These are phyloP conservation scores for Smutsia temminckii DNA, from an alignment of 2,797 vertebrate species.

Conservation along the genomic window DNA sequence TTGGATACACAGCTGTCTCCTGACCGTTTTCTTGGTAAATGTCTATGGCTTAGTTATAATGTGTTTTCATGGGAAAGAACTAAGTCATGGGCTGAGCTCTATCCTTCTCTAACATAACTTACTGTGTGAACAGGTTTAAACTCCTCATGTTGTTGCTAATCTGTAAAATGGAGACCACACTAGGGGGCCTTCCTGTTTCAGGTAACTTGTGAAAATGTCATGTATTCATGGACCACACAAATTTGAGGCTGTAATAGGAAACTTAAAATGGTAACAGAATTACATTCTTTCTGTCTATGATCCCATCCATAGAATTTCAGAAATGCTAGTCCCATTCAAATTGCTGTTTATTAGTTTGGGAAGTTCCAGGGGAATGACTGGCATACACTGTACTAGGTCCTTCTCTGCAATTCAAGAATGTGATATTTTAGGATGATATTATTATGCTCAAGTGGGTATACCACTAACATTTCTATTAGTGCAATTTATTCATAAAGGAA, in stretches of 20 bases:
- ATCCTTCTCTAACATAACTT: not conserved
- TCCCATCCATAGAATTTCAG: not conserved
- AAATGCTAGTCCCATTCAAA: not conserved
- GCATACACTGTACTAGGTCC: not conserved
- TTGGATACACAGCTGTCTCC: not conserved
- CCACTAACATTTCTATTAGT: not conserved
- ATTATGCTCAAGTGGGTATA: not conserved
- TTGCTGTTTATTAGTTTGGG: not conserved
- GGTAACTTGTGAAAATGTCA: not conserved
- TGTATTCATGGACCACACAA: not conserved
- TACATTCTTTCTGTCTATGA: not conserved
- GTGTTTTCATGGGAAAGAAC: not conserved
- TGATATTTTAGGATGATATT: not conserved
- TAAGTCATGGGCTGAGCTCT: not conserved
- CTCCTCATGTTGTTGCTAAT: not conserved
- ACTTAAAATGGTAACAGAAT: not conserved
- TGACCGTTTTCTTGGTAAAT: not conserved
- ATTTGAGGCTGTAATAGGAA: not conserved
- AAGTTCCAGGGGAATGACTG: not conserved
- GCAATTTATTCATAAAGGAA: not conserved
- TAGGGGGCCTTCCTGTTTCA: not conserved
- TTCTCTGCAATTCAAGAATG: not conserved
- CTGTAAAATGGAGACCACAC: not conserved
- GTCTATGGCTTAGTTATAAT: not conserved
- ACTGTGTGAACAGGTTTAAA: not conserved